A percentile compares a stretch with the other conserved stretches of the same genome.
These are phyloP conservation scores for Dinoponera quadriceps DNA, from an alignment of 1,140 invertebrate genomes.

Conservation along the genomic window DNA sequence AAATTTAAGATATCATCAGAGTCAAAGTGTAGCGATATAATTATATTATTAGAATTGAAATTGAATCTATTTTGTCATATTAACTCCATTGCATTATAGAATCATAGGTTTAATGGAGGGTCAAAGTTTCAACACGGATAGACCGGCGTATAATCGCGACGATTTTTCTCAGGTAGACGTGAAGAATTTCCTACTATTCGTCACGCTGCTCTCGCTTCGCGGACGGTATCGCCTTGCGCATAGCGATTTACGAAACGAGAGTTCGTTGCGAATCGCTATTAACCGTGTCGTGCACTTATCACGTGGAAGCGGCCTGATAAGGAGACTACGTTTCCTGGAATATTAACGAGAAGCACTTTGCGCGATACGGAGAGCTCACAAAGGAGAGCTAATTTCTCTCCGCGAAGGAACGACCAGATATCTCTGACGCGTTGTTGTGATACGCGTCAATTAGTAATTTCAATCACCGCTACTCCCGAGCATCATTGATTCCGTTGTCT, in stretches of 20 bases:
- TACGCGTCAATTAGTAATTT: constrained; percentile 56
- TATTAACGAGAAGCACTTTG: constrained; percentile 34
- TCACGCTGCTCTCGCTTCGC: not conserved
- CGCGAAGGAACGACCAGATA: constrained; percentile 32
- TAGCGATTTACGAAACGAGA: constrained; percentile 22
- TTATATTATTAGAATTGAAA: too few relatives aligned
- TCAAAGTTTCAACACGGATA: too few relatives aligned
- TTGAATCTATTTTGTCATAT: too few relatives aligned
- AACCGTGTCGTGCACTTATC: constrained; percentile 57
- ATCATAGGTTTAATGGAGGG: too few relatives aligned
- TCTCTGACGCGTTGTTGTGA: constrained; percentile 2
- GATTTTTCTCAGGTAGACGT: too few relatives aligned
- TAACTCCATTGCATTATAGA: too few relatives aligned
- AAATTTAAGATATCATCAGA: too few relatives aligned
- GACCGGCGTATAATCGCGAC: too few relatives aligned
- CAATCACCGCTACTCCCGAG: not conserved
- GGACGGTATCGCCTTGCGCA: not conserved
- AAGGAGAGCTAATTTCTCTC: constrained; percentile 55
- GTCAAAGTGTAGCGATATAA: too few relatives aligned
- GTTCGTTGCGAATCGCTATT: constrained; percentile 28
- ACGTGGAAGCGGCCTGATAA: constrained; percentile 66
- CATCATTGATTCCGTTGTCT: not conserved
- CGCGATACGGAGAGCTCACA: constrained; percentile 57
- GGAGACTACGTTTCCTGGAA: constrained; percentile 58
- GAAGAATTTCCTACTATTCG: not conserved